phyloP scores from a whole-genome alignment of 2,888 invertebrate species.

The Lepas anatifera region DNA sequence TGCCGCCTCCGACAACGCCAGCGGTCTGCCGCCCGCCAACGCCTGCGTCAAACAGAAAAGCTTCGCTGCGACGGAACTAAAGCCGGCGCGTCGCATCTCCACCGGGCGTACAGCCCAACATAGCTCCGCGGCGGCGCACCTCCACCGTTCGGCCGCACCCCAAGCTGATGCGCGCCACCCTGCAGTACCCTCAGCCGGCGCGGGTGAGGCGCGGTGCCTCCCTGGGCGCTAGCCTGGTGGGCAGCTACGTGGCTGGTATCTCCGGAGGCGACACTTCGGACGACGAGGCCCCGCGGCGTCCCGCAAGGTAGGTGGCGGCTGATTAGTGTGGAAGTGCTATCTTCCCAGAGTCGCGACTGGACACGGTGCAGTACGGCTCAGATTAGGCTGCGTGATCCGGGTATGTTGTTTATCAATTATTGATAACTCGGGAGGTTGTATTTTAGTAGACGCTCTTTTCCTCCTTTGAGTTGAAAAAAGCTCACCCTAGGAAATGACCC shows the following conservation, averaged over 20 bases:
- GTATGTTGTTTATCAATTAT: too few relatives aligned
- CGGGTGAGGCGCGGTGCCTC: background rate
- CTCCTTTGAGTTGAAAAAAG: too few relatives aligned
- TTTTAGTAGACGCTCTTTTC: too few relatives aligned
- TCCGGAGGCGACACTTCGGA: background rate
- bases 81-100: background rate
- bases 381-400: too few relatives aligned
- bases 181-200: background rate
- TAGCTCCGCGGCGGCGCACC: background rate
- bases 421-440: too few relatives aligned
- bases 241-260: background rate
- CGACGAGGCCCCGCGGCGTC: background rate
- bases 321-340: too few relatives aligned
- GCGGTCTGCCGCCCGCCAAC: background rate
- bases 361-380: too few relatives aligned
- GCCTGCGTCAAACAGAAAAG: too few relatives aligned
- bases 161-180: conserved; percentile 4
- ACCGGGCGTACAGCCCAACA: conserved; percentile 9
- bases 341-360: too few relatives aligned
- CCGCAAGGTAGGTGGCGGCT: background rate
- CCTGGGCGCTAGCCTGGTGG: too few relatives aligned
- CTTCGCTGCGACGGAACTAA: background rate
- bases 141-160: background rate
- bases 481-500: too few relatives aligned
- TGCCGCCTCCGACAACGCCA: background rate